A percentile compares a stretch with the other conserved stretches of the same genome.
Evolutionary conservation across 1,140 invertebrate genomes (phyloP).

Genomic region (Heliconius melpomene): DNA sequence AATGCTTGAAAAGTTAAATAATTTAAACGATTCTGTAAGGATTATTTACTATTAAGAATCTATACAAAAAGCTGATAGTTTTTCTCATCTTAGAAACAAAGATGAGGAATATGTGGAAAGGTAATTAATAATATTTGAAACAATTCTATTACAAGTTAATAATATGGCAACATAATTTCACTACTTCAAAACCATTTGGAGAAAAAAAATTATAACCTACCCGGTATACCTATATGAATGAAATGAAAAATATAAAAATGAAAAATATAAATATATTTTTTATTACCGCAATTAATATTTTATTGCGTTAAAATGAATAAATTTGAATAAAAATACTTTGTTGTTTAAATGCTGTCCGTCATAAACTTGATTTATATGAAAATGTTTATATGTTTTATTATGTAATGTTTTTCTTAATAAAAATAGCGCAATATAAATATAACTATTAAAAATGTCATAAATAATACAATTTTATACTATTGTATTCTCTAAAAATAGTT

Average conservation of each 20-base stretch:
- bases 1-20: no score
- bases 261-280: no score
- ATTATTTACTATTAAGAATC: no score
- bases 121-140: no score
- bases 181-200: neutral
- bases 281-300: neutral
- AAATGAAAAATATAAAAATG: no score
- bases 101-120: no score
- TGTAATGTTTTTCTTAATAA: neutral
- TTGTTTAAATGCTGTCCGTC: neutral
- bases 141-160: no score
- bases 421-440: no score
- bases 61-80: no score
- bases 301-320: constrained; percentile 4
- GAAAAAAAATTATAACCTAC: neutral
- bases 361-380: neutral
- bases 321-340: constrained; percentile 3
- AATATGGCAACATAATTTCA: no score
- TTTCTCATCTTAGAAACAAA: no score
- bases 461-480: neutral
- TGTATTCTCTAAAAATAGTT: neutral
- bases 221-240: neutral
- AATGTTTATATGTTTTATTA: neutral
- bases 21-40: no score
- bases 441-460: neutral